Conservation (phyloP, 2,113 vertebrate genomes). For the Saccopteryx leptura region DNA sequence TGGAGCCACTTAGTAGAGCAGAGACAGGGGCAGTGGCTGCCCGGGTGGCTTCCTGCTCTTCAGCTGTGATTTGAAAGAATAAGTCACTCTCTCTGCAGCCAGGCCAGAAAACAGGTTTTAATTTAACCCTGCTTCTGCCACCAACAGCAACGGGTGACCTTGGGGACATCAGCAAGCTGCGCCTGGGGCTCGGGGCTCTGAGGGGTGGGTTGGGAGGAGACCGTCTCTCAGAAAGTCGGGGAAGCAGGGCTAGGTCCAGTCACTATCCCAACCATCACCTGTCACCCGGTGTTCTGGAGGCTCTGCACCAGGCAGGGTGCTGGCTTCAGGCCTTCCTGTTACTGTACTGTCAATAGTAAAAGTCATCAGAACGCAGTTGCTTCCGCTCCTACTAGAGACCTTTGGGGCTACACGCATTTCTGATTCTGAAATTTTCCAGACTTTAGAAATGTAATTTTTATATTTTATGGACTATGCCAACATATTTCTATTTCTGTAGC, state of each 20-base stretch:
- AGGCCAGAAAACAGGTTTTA: not conserved
- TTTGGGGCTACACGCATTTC: not conserved
- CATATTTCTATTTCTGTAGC: constrained; percentile 22
- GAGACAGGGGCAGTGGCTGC: not conserved
- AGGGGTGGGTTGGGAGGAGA: not conserved
- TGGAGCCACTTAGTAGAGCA: not conserved
- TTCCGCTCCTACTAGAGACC: not conserved
- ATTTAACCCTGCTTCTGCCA: not conserved
- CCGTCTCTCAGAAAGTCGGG: not conserved
- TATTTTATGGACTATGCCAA: not conserved
- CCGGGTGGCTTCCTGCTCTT: not conserved
- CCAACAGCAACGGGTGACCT: not conserved
- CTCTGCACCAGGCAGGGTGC: not conserved
- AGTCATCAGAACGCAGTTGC: not conserved
- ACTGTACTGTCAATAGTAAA: rapidly evolving
- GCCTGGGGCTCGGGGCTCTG: not conserved
- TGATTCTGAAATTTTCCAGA: not conserved
- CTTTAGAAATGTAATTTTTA: not conserved
- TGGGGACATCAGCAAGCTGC: not conserved
- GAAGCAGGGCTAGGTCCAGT: not conserved
- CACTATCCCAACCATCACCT: not conserved
- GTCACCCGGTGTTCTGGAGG: not conserved
- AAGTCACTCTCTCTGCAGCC: not conserved
- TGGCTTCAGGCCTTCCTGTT: too few species aligned
- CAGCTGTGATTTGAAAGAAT: not conserved